phyloP scores from a whole-genome alignment of 1,140 invertebrate species.

The Epicauta chinensis region DNA sequence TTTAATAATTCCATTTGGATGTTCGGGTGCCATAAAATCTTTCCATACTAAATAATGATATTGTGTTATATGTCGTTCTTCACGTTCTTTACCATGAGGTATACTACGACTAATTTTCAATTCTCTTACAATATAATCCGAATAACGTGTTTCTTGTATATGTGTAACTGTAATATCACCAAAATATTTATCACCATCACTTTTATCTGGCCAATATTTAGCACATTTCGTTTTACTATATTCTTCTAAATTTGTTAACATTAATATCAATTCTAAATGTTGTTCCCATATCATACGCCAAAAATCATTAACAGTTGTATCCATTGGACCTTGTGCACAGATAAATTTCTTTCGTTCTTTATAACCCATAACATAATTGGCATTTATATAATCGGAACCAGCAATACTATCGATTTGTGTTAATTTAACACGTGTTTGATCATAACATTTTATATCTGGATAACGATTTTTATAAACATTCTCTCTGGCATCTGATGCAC shows the following conservation, averaged over 20 bases:
- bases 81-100: conserved; percentile 52
- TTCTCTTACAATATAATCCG: conserved; percentile 76
- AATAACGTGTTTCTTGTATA: conserved; percentile 66
- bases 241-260: conserved; percentile 92
- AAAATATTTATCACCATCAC: conserved; percentile 67
- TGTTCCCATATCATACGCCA: conserved; percentile 99
- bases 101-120: conserved; percentile 51
- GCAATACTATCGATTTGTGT: conserved; percentile 66
- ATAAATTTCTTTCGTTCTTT: conserved; percentile 92
- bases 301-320: conserved; percentile 89
- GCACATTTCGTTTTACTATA: conserved; percentile 90
- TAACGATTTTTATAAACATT: conserved; percentile 84
- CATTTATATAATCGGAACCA: conserved; percentile 88
- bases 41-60: conserved; percentile 96
- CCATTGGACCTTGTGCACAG: conserved; percentile 90
- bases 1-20: conserved; percentile 82
- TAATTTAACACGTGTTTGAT: conserved; percentile 84
- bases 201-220: conserved; percentile 88
- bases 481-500: conserved; percentile 79
- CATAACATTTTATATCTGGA: conserved; percentile 86
- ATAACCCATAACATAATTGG: conserved; percentile 85
- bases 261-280: conserved; percentile 82
- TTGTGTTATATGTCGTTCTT: conserved; percentile 72
- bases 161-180: conserved; percentile 74
- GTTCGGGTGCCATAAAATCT: conserved; percentile 88